Base-by-base conservation (phyloP, 2,797 vertebrate genomes). In the Pipistrellus kuhlii region DNA sequence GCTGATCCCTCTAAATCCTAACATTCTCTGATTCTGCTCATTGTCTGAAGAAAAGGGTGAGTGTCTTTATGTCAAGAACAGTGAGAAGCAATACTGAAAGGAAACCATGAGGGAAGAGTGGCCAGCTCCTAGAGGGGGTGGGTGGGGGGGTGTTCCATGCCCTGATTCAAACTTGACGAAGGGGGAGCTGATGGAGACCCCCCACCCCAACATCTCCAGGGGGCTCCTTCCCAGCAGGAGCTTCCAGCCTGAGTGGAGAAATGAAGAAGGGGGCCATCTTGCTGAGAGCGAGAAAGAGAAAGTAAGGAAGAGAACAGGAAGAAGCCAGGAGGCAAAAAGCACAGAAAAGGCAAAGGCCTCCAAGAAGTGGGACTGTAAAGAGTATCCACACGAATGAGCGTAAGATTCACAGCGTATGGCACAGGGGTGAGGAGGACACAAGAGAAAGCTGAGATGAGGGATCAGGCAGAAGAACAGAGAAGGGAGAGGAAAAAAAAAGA, bases 371-470 rank as follows among this genome's bases (percentile, higher is more conserved):
- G 72, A 21, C 53, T 44, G n/a, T 30, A 4, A 6, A 1, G 11
- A 57, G 59, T 4, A 5, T 59, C 44, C n/a, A 12, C 23, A 4
- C 0, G 30, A 14, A 27, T 1, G 66, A 38, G 46, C 3, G 6
- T 2, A 27, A 21, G 59, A 55, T 3, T n/a, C 3, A 55, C 0
- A 21, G 57, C 0, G 1, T 2, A 6, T 0, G 5, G n/a, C 11
- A 7, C 23, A 25, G 32, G 18, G 17, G 46, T 0, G 3, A 15
- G 25, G 25, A 14, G 13, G 44, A 32, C 23, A 41, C 38, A 53
- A 53, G 38, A 20, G n/a, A 30, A 25, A 64, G n/a, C 8, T 32
- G 7, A 10, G 23, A 51, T 78, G 51, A 66, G 10, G 13, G 15
- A 44, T n/a, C 2, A 12, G 7, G 32, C 51, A 17, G 82, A 76